Evolutionary conservation across 2,888 invertebrate genomes (phyloP).

Genomic region (Ctenicera cuprea): DNA sequence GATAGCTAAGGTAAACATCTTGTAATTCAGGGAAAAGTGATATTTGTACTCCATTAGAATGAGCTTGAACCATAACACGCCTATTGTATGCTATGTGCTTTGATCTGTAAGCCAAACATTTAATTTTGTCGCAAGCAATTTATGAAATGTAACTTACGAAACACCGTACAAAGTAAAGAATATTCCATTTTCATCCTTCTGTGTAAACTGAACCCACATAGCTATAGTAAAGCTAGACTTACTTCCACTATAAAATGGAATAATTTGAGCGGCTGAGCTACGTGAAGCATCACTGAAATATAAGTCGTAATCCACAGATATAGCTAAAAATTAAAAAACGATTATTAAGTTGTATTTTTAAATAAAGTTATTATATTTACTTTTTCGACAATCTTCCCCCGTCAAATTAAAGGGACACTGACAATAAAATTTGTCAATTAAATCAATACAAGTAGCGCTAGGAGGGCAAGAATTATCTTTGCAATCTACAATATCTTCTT

Average conservation of each 20-base stretch:
- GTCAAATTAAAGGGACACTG: constrained; percentile 98
- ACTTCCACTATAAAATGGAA: constrained; percentile 89
- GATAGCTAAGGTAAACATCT: constrained; percentile 92
- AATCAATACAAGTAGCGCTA: constrained; percentile 93
- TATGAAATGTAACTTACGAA: constrained; percentile 75
- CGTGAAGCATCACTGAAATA: constrained; percentile 94
- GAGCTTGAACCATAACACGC: constrained; percentile 91
- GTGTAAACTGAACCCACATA: constrained; percentile 97
- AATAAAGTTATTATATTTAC: constrained; percentile 74
- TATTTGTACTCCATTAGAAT: constrained; percentile 94
- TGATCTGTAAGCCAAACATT: constrained; percentile 75
- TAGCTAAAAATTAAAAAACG: constrained; percentile 80
- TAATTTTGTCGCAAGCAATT: constrained; percentile 4
- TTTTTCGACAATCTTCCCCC: constrained; percentile 96
- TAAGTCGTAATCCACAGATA: constrained; percentile 98
- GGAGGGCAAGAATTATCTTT: constrained; percentile 96
- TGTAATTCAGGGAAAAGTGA: constrained; percentile 91
- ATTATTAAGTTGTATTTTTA: constrained; percentile 22
- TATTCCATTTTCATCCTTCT: constrained; percentile 92
- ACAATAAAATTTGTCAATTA: constrained; percentile 94
- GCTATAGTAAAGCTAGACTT: constrained; percentile 90
- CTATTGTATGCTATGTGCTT: constrained; percentile 86
- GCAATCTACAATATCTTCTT: constrained; percentile 93
- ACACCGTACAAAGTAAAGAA: constrained; percentile 96
- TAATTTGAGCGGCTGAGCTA: constrained; percentile 93